Base-by-base conservation (phyloP, 2,797 vertebrate genomes). In the Lates japonicus region DNA sequence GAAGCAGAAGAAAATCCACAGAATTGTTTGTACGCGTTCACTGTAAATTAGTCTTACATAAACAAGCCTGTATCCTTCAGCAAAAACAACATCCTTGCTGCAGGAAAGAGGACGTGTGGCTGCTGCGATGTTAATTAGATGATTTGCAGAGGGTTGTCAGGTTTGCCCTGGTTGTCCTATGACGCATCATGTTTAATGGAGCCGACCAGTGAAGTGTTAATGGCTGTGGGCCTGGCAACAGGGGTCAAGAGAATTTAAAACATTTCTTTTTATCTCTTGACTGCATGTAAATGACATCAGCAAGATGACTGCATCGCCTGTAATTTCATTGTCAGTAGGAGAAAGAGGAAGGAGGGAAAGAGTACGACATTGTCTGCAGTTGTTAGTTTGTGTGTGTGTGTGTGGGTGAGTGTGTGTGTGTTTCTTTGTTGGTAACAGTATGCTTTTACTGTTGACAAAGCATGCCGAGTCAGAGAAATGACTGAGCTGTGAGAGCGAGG, bases 391-490 rank as follows among this genome's bases (percentile, higher is more conserved):
- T 71, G 63, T 70, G 65, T 70, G 66, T 48, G 63, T 39, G 20
- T n/a, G 46, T 46, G 8, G 16, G n/a, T 71, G 73, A 14, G 57
- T 58, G 75, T 44, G 66, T 72, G 46, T 80, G 55, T 78, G 37
- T 33, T 64, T 62, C 65, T 88, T 86, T 82, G 88, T 80, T 60
- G 67, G 35, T 76, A 78, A 66, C 80, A 74, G 78, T 77, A 70
- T 57, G 74, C 76, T 80, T 72, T 78, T 81, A 74, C 73, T 83
- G 82, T 87, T 87, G 78, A 86, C 75, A 88, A 87, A 90, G 87
- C 87, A 67, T 74, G 84, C 86, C 5, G 86, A 91, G 80, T 92
- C 87, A 83, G 86, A 85, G 88, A 86, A 76, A 87, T 90, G 89
- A 94, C 91, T 89, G 84, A 87, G 90, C 91, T 76, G 60, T 14